phyloP scores from a whole-genome alignment of 2,888 invertebrate species.

The Geophilus truncorum region DNA sequence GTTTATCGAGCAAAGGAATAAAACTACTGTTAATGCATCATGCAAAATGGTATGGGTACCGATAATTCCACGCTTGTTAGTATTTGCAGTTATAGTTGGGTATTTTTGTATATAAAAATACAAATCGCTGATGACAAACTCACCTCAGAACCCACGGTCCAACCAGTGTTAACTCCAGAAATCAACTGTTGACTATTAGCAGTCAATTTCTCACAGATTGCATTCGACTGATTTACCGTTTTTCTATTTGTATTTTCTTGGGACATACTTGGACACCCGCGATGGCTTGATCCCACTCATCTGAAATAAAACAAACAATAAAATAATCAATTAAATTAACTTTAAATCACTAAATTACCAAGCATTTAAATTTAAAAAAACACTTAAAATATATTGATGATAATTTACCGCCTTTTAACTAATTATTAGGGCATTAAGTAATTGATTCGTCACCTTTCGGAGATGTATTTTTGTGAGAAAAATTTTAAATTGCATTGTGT shows the following conservation, averaged over 20 bases:
- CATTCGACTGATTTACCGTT: constrained; percentile 3
- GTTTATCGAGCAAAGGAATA: not conserved
- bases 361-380: not conserved
- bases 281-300: constrained; percentile 3
- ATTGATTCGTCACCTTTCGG: too few relatives aligned
- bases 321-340: not conserved
- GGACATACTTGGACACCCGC: constrained; percentile 29
- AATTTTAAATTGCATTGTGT: too few relatives aligned
- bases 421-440: too few relatives aligned
- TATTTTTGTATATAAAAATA: not conserved
- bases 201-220: not conserved
- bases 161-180: not conserved
- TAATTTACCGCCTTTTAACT: too few relatives aligned
- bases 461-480: too few relatives aligned
- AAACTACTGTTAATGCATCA: not conserved
- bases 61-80: not conserved
- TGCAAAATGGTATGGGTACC: not conserved
- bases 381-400: too few relatives aligned
- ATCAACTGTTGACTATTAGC: not conserved
- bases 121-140: not conserved
- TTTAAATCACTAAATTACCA: not conserved
- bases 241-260: constrained; percentile 1
- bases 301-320: not conserved
- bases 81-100: not conserved
- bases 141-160: constrained; percentile 22